Base-by-base conservation (phyloP, 2,113 vertebrate genomes). In the Eurystomus gularis region DNA sequence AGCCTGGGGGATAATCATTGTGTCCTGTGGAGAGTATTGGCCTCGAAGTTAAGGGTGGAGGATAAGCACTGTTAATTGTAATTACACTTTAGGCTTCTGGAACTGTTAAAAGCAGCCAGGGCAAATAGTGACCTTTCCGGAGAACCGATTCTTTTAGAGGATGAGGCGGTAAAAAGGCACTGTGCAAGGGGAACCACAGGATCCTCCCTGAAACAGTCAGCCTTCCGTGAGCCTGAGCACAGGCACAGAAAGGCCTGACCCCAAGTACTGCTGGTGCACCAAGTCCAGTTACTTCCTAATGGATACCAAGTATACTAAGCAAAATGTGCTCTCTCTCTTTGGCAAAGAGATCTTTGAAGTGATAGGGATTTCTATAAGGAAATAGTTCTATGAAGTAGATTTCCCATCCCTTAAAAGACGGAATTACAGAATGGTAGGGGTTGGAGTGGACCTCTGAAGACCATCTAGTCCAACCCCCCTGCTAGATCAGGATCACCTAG, bases 141-240 rank as follows among this genome's bases (percentile, higher is more conserved):
- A 20, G 4, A 21, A 64, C 17, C 0, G 0, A 4, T 7, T 19
- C 7, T 11, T 92, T 44, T 73, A 10, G 11, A 11, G 42, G 51
- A 13, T 60, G 28, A 15, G 23, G n/a, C 28, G 49, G 31, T 4
- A 24, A 31, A 68, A 42, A 71, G 54, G 42, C 1, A 7, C 2
- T 0, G 0, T 35, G 46, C 8, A 10, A 82, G 35, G 40, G 42
- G 55, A 72, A 26, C 18, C 33, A 7, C 15, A 26, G 55, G 24
- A 31, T 6, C 35, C 35, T 60, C 1, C 1, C 3, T 26, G 25
- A 0, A 3, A 37, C 28, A 11, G 11, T 17, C 17, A 2, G 55
- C 37, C 28, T 60, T 33, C 31, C 25, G n/a, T 15, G 39, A 57
- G 12, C 19, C 40, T 29, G 76, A 35, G 40, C 29, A 35, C 26